Percentiles rank a stretch among this genome's conserved stretches.
These are phyloP conservation scores for Vidua macroura DNA, from an alignment of 2,113 vertebrate species.

Conservation along the genomic window DNA sequence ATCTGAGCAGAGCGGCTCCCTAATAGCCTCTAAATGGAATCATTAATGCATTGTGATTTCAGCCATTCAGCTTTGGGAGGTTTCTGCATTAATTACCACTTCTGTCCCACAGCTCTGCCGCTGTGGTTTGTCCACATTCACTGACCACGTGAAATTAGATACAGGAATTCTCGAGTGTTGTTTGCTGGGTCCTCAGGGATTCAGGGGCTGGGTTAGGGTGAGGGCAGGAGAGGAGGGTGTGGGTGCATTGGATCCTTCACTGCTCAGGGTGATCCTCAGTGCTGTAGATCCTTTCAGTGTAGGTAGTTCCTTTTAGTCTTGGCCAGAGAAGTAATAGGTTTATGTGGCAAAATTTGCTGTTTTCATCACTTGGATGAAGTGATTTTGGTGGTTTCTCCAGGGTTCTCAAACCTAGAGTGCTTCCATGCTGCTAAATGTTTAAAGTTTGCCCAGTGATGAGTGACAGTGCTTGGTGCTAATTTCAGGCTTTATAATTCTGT, in stretches of 20 bases:
- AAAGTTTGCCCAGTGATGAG: not conserved
- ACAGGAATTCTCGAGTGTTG: not conserved
- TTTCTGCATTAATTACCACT: slow-evolving; percentile 46
- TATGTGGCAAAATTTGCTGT: not conserved
- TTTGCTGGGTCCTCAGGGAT: not conserved
- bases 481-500: not conserved
- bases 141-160: not conserved
- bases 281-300: not conserved
- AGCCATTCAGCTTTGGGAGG: slow-evolving; percentile 25
- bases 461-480: not conserved
- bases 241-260: not conserved
- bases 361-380: not conserved
- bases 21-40: slow-evolving; percentile 48
- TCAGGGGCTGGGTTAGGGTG: not conserved
- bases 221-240: not conserved
- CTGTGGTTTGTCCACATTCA: not conserved
- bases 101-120: not conserved
- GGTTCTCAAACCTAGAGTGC: not conserved
- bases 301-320: not conserved
- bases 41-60: slow-evolving; percentile 57
- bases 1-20: slow-evolving; percentile 7
- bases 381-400: not conserved
- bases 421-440: not conserved
- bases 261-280: not conserved
- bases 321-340: not conserved